phyloP scores from a whole-genome alignment of 2,888 invertebrate genomes.

The Hipparchia semele region DNA sequence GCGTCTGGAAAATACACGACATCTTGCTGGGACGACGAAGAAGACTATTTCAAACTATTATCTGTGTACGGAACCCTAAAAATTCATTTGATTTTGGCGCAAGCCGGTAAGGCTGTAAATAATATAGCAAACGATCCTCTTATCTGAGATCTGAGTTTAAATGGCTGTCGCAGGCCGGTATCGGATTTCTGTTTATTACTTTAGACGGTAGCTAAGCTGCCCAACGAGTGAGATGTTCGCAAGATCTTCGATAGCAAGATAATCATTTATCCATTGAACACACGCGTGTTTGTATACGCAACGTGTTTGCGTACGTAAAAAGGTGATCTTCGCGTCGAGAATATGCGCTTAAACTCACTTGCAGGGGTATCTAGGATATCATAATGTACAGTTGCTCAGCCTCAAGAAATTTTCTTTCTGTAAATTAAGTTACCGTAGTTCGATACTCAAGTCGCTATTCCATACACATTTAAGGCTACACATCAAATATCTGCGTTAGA shows the following conservation, averaged over 20 bases:
- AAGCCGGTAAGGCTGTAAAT: slow-evolving; percentile 62
- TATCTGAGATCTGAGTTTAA: slow-evolving; percentile 73
- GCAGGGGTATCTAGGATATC: not conserved
- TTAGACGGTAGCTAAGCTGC: slow-evolving; percentile 63
- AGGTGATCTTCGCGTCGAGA: not conserved
- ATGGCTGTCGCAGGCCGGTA: slow-evolving; percentile 66
- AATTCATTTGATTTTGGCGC: slow-evolving; percentile 60
- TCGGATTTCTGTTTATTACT: slow-evolving; percentile 79
- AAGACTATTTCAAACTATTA: slow-evolving; percentile 40
- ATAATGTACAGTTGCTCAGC: slow-evolving; percentile 10
- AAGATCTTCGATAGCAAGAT: slow-evolving; percentile 56
- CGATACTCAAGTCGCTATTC: not conserved
- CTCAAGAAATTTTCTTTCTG: not conserved
- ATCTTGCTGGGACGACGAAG: too few species aligned
- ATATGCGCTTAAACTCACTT: not conserved
- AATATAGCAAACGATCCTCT: slow-evolving; percentile 66
- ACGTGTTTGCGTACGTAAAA: slow-evolving; percentile 25
- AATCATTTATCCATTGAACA: slow-evolving; percentile 34
- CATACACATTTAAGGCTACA: not conserved
- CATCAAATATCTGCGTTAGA: too few species aligned
- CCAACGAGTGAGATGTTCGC: slow-evolving; percentile 69
- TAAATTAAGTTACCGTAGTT: not conserved
- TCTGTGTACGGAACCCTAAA: slow-evolving; percentile 20
- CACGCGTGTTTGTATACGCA: slow-evolving; percentile 21
- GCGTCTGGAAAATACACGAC: too few species aligned